Evolutionary conservation across 2,113 vertebrate genomes (phyloP).

Genomic region (Actinemys pallida): DNA sequence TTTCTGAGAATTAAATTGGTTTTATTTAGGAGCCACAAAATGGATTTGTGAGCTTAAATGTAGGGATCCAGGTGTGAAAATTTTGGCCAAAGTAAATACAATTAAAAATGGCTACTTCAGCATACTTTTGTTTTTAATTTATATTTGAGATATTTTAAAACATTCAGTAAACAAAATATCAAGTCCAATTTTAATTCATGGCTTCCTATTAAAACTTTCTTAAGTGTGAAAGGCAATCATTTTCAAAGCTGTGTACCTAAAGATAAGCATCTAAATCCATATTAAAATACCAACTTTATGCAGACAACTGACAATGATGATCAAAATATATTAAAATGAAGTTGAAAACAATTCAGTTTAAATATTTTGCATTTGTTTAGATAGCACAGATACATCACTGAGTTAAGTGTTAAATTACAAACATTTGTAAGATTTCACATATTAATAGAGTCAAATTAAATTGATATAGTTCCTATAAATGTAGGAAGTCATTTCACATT

Average conservation of each 20-base stretch:
- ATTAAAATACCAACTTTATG: neutral
- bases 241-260: neutral
- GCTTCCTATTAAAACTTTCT: neutral
- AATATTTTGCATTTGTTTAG: neutral
- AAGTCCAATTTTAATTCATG: neutral
- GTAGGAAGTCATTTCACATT: neutral
- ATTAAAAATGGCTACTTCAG: neutral
- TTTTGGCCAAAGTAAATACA: neutral
- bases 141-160: neutral
- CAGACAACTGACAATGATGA: neutral
- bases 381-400: neutral
- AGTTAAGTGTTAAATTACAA: neutral
- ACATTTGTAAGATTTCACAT: neutral
- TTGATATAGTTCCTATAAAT: neutral
- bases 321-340: neutral
- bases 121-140: neutral
- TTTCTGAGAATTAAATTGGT: neutral
- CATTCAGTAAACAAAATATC: neutral
- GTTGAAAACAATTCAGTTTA: neutral
- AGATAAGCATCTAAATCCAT: neutral
- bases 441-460: neutral
- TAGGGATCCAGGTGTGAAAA: neutral
- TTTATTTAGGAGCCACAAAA: neutral
- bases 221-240: neutral
- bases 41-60: neutral